Conservation (phyloP, 92 coral and sea anemone species). For the Actinernus sp. region DNA sequence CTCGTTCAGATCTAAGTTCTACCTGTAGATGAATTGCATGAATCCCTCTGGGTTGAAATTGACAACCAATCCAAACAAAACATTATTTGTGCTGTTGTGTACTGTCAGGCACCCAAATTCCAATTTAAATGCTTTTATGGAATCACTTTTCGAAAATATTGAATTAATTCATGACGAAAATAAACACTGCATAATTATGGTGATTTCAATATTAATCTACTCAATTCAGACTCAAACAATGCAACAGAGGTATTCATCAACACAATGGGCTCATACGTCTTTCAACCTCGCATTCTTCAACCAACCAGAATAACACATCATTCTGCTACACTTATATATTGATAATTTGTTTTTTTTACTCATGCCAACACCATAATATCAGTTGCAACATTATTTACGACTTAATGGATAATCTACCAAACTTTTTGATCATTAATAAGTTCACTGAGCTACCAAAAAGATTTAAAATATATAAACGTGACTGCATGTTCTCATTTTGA, state of each 20-base stretch:
- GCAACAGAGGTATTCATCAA: not conserved
- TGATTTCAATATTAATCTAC: not conserved
- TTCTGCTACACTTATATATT: not conserved
- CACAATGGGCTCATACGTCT: not conserved
- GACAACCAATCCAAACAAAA: no score
- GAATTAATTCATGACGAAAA: not conserved
- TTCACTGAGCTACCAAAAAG: no score
- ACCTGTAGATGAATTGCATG: no score
- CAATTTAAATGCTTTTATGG: not conserved
- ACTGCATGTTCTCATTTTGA: no score
- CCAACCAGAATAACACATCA: slow-evolving; percentile 1
- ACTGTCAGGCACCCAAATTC: slow-evolving; percentile 1
- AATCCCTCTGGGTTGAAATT: no score
- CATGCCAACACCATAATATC: no score
- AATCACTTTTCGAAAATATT: not conserved
- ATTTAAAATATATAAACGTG: no score
- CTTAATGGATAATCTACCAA: not conserved
- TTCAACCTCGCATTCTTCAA: slow-evolving; percentile 2
- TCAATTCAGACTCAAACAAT: not conserved
- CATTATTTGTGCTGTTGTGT: no score
- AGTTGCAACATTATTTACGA: not conserved
- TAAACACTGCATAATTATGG: not conserved
- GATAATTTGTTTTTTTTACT: no score
- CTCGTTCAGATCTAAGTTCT: no score
- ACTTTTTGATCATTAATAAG: not conserved